Evolutionary conservation across 2,888 invertebrate genomes (phyloP), one percentile per base, ranked within the genome.

Genomic region (Helicoverpa assulta): DNA sequence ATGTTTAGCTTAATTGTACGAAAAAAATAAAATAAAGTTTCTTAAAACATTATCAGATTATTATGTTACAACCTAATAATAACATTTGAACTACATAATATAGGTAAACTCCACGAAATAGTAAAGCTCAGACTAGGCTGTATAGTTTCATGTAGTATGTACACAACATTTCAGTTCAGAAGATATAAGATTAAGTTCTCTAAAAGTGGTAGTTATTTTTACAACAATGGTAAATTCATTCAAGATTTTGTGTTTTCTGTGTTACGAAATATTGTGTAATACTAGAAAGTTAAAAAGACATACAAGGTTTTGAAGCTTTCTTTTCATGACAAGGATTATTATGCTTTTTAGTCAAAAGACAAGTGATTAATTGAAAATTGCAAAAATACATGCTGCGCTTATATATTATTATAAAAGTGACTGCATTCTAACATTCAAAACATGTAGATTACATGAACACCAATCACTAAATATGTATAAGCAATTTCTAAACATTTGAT

Each of bases 361-460:
- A 54, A 65, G 56, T 40, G 57, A 47, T 61, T 19, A 8, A 40
- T 63, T 6, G 51, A 16, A 5, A 68, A 57, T 64, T 76, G 40
- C 63, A 72, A 63, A 64, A 68, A 76, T 57, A 61, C 59, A 57
- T 21, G 53, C 19, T 43, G 55, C 58, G 10, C 40, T 14, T 10
- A 40, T 62, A 16, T 40, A 58, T 8, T 59, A 16, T n/a, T 47
- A 47, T 16, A 47, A 47, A 47, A 47, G 29, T 68, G 58, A 59
- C 57, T 65, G 50, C 57, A 57, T 53, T 37, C 51, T 71, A 77
- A 76, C 64, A 76, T 79, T 76, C 58, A 70, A 52, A 70, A 68
- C 50, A 47, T 53, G 16, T 71, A 65, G 57, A 69, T 62, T 58
- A 52, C 58, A 64, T 47, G 37, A 73, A 81, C 73, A 76, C 76